Base-by-base conservation (phyloP, 1,140 invertebrate genomes). In the Antheraea pernyi region DNA sequence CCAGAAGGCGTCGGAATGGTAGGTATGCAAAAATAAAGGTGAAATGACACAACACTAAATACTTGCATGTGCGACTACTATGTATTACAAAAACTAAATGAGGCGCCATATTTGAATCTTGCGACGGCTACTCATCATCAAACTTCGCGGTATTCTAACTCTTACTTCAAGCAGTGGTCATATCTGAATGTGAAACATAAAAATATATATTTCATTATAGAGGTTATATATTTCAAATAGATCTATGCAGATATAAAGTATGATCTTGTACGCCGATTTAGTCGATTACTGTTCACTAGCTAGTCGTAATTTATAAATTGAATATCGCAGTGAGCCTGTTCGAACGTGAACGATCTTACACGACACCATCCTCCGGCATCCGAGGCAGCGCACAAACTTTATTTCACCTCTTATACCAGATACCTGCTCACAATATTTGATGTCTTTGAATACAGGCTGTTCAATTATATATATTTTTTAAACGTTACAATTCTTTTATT, bases 321-420 rank as follows among this genome's bases (percentile, higher is more conserved):
- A n/a, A 53, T 8, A 13, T 53, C 46, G 16, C 46, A 36, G 11
- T 61, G 30, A 37, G 22, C 37, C 61, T 37, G 61, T 63, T 37
- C 61, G 37, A 30, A 37, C 70, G 74, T 71, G 67, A 73, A 59
- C 63, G 73, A 78, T 78, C 46, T 3, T 72, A 73, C 68, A 70
- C 61, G 77, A 74, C 74, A 64, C 68, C 19, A 60, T 65, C 67
- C 62, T 62, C 59, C 58, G 65, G 72, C 77, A 79, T 74, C 77
- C 71, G 76, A 73, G 70, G 77, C 74, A 79, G 77, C 77, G 72
- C 60, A 75, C 69, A 72, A 72, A 78, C 69, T 78, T 71, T 67
- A 77, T 65, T 74, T 75, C 74, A 76, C 68, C 68, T 78, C 63
- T 30, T 70, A 67, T 61, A 60, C 6, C 37, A 70, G 59, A 48